Conservation (phyloP, 1,140 invertebrate species). For the Latrodectus geometricus region DNA sequence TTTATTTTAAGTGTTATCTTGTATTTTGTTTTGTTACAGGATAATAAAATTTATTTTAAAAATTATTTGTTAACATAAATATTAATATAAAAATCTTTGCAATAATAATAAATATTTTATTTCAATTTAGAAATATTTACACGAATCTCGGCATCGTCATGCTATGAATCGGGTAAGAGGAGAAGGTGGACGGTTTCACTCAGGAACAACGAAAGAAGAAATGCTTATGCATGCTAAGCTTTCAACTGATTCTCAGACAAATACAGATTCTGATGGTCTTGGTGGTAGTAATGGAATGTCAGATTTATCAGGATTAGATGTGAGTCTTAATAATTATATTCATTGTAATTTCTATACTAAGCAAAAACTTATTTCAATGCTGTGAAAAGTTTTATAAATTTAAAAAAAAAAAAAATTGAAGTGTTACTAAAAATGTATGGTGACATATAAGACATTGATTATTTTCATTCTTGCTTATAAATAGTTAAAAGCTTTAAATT, state of each 20-base stretch:
- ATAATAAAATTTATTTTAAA: too few relatives aligned
- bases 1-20: too few relatives aligned
- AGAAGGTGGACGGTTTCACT: slow-evolving; percentile 95
- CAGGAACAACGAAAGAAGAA: slow-evolving; percentile 67
- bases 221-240: slow-evolving; percentile 34
- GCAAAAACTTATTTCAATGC: background rate
- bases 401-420: background rate
- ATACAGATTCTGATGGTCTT: slow-evolving; percentile 47
- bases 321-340: slow-evolving; percentile 2
- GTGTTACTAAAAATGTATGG: background rate
- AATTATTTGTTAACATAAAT: too few relatives aligned
- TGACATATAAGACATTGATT: background rate
- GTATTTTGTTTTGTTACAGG: too few relatives aligned
- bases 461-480: too few relatives aligned
- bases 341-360: background rate
- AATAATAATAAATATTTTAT: slow-evolving; percentile 31
- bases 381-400: background rate
- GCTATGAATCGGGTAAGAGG: slow-evolving; percentile 97
- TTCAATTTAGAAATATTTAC: slow-evolving; percentile 91
- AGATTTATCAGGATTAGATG: slow-evolving; percentile 37
- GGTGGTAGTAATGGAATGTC: slow-evolving; percentile 40
- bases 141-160: slow-evolving; percentile 96
- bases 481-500: too few relatives aligned
- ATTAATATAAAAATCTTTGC: background rate
- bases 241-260: slow-evolving; percentile 54